phyloP scores from a whole-genome alignment of 2,797 vertebrate species.

The Melanotaenia boesemani region DNA sequence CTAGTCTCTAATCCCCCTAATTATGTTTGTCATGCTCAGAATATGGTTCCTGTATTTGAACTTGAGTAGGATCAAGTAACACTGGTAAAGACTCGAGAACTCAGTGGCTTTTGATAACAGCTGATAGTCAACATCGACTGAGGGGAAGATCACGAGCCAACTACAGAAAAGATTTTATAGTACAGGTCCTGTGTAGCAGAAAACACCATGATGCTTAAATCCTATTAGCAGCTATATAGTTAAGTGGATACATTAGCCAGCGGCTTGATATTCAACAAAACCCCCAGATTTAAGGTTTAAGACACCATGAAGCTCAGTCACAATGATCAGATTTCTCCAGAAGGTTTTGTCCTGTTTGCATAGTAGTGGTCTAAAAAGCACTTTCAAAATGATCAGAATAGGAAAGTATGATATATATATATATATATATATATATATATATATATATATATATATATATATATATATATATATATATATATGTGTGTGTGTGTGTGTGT shows the following conservation, averaged over 20 bases:
- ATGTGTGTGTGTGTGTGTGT: no score
- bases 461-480: no score
- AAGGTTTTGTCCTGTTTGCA: neutral
- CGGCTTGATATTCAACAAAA: slow-evolving; percentile 2
- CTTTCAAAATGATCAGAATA: neutral
- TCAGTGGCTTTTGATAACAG: slow-evolving; percentile 62
- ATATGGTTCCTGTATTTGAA: slow-evolving; percentile 56
- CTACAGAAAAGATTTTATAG: slow-evolving; percentile 28
- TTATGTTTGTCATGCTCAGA: slow-evolving; percentile 73
- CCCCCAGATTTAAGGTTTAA: neutral
- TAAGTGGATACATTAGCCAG: neutral
- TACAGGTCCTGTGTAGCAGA: neutral
- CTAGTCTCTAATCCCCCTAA: slow-evolving; percentile 74
- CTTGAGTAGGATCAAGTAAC: slow-evolving; percentile 62
- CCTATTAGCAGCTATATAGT: neutral
- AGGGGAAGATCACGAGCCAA: slow-evolving; percentile 23
- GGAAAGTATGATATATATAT: neutral
- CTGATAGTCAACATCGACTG: slow-evolving; percentile 48
- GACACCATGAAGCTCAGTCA: neutral
- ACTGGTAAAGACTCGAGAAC: slow-evolving; percentile 46
- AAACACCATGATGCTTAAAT: slow-evolving; percentile 10
- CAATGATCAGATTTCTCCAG: neutral
- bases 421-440: no score
- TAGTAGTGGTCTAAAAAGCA: neutral
- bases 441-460: no score